Evolutionary conservation across 2,113 vertebrate species (phyloP).

Genomic region (Cololabis saira): DNA sequence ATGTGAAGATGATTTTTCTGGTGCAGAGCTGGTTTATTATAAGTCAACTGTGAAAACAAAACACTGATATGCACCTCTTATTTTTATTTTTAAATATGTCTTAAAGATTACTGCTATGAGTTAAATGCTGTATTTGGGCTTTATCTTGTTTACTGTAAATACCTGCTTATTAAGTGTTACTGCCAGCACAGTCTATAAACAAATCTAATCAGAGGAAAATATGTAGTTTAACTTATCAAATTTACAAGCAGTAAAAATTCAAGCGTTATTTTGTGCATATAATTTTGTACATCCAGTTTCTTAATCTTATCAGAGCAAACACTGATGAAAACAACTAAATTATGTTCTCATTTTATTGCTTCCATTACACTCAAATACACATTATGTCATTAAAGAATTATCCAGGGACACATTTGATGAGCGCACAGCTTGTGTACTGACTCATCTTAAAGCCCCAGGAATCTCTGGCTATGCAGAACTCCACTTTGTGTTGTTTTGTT

Average conservation of each 20-base stretch:
- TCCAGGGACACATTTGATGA: constrained; percentile 60
- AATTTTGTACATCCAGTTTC: constrained; percentile 13
- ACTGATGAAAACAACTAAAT: constrained; percentile 56
- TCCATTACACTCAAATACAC: constrained; percentile 54
- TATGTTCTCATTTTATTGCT: constrained; percentile 54
- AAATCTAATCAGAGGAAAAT: constrained; percentile 24
- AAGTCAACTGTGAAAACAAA: too few species aligned
- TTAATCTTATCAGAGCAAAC: constrained; percentile 46
- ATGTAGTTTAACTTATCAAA: constrained; percentile 32
- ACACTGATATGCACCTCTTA: not conserved
- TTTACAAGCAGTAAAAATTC: constrained; percentile 34
- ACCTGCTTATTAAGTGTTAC: constrained; percentile 19
- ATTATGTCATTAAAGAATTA: constrained; percentile 68
- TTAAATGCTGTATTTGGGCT: not conserved
- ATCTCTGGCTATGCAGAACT: constrained; percentile 37
- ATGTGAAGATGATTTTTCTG: constrained; percentile 31
- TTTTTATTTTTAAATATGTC: not conserved
- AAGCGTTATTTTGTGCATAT: constrained; percentile 39
- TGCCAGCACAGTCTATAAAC: not conserved
- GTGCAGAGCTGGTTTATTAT: constrained; percentile 9
- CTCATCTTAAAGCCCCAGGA: constrained; percentile 46
- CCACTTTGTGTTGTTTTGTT: constrained; percentile 57
- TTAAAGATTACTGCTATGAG: not conserved
- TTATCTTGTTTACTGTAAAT: not conserved
- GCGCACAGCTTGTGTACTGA: constrained; percentile 36